A percentile compares a stretch with the other conserved stretches of the same genome.
These are phyloP conservation scores for Microcaecilia unicolor DNA, from an alignment of 2,797 vertebrate genomes.

Conservation along the genomic window DNA sequence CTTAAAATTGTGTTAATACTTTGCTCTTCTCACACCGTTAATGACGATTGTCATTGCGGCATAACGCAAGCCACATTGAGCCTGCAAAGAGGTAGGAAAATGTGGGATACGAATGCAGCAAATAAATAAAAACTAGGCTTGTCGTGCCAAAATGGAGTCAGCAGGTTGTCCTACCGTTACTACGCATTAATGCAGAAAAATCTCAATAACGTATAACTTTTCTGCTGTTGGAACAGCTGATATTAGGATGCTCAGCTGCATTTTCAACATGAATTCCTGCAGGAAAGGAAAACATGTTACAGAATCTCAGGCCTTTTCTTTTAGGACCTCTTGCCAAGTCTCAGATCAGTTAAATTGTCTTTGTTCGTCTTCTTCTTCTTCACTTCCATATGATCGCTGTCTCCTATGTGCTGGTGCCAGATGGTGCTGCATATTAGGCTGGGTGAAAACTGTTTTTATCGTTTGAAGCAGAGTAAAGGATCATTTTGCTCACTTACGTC, in stretches of 20 bases:
- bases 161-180: too few relatives aligned
- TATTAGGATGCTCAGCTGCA: constrained; percentile 2
- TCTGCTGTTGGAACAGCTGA: background rate
- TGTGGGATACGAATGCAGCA: too few relatives aligned
- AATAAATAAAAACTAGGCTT: too few relatives aligned
- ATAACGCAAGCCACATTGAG: too few relatives aligned
- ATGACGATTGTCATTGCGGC: too few relatives aligned
- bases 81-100: too few relatives aligned
- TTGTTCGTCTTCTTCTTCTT: constrained; percentile 30
- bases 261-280: constrained; percentile 3
- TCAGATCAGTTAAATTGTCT: constrained; percentile 11
- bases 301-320: constrained; percentile 10
- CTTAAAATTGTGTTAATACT: too few relatives aligned
- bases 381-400: constrained; percentile 20
- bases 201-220: too few relatives aligned
- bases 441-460: constrained; percentile 33
- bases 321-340: constrained; percentile 17
- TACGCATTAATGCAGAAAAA: too few relatives aligned
- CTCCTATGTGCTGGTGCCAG: constrained; percentile 23
- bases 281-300: background rate
- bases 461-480: constrained; percentile 32
- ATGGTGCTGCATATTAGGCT: constrained; percentile 36
- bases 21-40: too few relatives aligned
- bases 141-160: too few relatives aligned
- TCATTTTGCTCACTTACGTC: constrained; percentile 22